Conservation (phyloP, 2,797 vertebrate species). For the Lerista edwardsae region DNA sequence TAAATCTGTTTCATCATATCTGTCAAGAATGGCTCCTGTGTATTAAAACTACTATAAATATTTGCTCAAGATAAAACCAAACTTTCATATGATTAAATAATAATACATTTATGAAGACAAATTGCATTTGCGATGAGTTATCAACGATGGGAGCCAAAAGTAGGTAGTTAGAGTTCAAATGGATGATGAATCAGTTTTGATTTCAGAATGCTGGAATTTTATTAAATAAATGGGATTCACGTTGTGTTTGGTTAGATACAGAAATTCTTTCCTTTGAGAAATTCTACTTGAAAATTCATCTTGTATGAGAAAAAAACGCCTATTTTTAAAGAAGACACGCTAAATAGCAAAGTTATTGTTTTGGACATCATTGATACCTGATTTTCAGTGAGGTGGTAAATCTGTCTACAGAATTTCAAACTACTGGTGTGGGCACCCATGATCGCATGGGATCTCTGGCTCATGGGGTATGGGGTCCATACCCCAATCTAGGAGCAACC, state of each 20-base stretch:
- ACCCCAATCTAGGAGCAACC: too few species aligned
- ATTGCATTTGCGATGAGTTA: constrained; percentile 79
- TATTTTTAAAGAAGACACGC: not conserved
- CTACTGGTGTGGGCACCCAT: too few species aligned
- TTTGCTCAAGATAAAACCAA: constrained; percentile 84
- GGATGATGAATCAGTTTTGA: constrained; percentile 78
- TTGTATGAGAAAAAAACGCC: constrained; percentile 25
- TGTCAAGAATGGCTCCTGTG: constrained; percentile 84
- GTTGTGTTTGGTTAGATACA: constrained; percentile 71
- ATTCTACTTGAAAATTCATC: constrained; percentile 66
- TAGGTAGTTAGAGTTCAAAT: constrained; percentile 78
- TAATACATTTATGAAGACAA: constrained; percentile 85
- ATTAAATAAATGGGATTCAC: constrained; percentile 78
- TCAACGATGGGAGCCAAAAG: constrained; percentile 75
- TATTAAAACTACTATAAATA: constrained; percentile 94
- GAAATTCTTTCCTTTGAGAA: constrained; percentile 67
- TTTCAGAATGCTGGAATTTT: constrained; percentile 76
- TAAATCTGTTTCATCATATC: constrained; percentile 90
- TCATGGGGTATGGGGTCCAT: too few species aligned
- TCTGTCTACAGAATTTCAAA: not conserved
- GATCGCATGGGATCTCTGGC: too few species aligned
- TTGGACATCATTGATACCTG: constrained; percentile 23
- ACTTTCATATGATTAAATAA: constrained; percentile 84
- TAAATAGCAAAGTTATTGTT: constrained; percentile 17
- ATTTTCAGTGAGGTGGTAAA: not conserved